These are phyloP conservation scores for Fabriciana adippe DNA, from an alignment of 2,888 invertebrate species.

Conservation along the genomic window DNA sequence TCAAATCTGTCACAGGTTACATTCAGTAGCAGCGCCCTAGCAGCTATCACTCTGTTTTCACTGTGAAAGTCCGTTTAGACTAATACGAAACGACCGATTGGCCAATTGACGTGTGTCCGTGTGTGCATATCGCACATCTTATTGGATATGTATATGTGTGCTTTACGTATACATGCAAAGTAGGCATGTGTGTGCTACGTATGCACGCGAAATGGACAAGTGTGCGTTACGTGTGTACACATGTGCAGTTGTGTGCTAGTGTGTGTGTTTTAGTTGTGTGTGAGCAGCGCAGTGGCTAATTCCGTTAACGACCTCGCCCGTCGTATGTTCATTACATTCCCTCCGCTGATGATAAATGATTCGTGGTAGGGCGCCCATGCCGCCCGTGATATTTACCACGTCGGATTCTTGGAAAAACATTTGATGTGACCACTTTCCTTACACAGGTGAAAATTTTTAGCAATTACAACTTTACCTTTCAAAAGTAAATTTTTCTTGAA, in stretches of 20 bases:
- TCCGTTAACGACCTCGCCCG: constrained; percentile 44
- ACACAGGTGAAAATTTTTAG: too few species aligned
- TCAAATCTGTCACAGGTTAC: constrained; percentile 10
- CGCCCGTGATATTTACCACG: constrained; percentile 21
- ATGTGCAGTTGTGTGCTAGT: not conserved
- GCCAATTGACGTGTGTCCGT: constrained; percentile 20
- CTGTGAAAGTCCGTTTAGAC: constrained; percentile 23
- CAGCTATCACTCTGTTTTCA: constrained; percentile 20
- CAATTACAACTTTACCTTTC: too few species aligned
- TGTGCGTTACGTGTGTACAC: not conserved
- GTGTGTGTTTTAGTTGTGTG: constrained; percentile 13
- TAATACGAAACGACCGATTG: constrained; percentile 23
- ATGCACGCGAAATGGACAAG: too few species aligned
- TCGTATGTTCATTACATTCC: constrained; percentile 38
- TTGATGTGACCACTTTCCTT: not conserved
- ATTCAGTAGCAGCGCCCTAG: constrained; percentile 3
- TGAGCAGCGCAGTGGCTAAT: constrained; percentile 39
- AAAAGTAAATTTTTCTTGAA: too few species aligned
- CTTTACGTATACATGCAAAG: not conserved
- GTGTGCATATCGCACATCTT: constrained; percentile 19
- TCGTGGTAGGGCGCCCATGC: constrained; percentile 30
- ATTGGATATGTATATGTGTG: constrained; percentile 5
- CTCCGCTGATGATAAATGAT: constrained; percentile 37
- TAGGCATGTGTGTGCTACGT: not conserved
- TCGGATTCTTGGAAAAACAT: constrained; percentile 9